Conservation (phyloP, 2,797 vertebrate genomes). For the Hippoglossus hippoglossus region DNA sequence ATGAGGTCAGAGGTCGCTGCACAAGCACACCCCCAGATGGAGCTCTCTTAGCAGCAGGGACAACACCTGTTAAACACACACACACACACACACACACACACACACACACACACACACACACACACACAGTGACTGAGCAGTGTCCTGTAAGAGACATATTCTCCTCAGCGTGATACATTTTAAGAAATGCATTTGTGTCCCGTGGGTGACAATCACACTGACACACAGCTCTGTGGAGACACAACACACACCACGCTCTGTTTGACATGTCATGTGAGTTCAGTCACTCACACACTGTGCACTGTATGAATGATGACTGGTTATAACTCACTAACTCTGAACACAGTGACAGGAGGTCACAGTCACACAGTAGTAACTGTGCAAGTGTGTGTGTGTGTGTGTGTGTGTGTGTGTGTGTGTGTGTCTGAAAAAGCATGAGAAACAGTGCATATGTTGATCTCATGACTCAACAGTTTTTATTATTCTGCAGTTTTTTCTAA, state of each 20-base stretch:
- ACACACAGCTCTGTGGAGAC: slow-evolving; percentile 5
- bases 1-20: slow-evolving; percentile 62
- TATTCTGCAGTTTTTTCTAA: not conserved
- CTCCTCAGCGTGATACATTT: slow-evolving; percentile 11
- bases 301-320: slow-evolving; percentile 36
- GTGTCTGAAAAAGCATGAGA: slow-evolving; percentile 4
- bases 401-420: not conserved
- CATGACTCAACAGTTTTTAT: slow-evolving; percentile 20
- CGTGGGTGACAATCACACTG: slow-evolving; percentile 25
- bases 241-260: slow-evolving; percentile 33
- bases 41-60: slow-evolving; percentile 42
- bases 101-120: slow-evolving; percentile 34
- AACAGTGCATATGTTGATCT: slow-evolving; percentile 12
- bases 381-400: slow-evolving; percentile 9
- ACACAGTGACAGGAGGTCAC: slow-evolving; percentile 46
- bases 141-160: slow-evolving; percentile 12
- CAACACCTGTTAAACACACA: slow-evolving; percentile 67
- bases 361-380: slow-evolving; percentile 31
- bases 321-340: slow-evolving; percentile 44
- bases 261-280: slow-evolving; percentile 42
- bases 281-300: slow-evolving; percentile 39
- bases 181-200: not conserved
- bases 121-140: slow-evolving; percentile 1
- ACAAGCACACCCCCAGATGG: slow-evolving; percentile 55
- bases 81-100: slow-evolving; percentile 22